Percentiles rank a stretch among this genome's conserved stretches.
These are phyloP conservation scores for Macrotis lagotis DNA, from an alignment of 2,113 vertebrate species.

Conservation along the genomic window DNA sequence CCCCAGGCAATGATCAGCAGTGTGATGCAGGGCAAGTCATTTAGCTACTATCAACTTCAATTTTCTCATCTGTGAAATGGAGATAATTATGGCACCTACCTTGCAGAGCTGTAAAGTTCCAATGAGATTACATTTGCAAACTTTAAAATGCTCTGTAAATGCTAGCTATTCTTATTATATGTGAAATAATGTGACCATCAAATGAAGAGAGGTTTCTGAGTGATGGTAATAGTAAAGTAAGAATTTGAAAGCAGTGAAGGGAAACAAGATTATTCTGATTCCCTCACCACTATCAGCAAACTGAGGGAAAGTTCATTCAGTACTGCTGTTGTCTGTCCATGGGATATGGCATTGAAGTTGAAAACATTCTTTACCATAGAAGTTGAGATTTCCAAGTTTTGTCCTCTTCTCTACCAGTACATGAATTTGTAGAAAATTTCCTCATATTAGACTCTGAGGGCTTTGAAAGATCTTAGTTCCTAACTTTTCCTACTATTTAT, in stretches of 20 bases:
- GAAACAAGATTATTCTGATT: background rate
- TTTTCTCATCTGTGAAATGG: slow-evolving; percentile 43
- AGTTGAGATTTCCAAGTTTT: background rate
- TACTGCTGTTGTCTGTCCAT: background rate
- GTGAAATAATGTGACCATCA: background rate
- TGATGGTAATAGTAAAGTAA: background rate
- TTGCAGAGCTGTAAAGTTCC: background rate
- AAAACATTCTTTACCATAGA: background rate
- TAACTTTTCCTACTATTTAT: background rate
- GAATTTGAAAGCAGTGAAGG: background rate
- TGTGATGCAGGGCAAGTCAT: slow-evolving; percentile 7
- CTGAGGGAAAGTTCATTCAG: background rate
- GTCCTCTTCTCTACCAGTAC: background rate
- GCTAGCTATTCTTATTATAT: background rate
- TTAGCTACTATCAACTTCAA: background rate
- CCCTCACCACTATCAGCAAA: background rate
- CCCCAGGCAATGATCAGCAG: slow-evolving; percentile 4
- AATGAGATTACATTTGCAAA: background rate
- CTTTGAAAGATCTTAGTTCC: background rate
- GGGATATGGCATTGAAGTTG: background rate
- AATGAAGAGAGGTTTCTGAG: background rate
- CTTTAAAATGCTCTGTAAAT: background rate
- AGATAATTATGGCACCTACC: background rate
- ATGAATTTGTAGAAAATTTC: background rate
- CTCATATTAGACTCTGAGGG: background rate